phyloP scores from a whole-genome alignment of 2,888 invertebrate genomes.

The Notocelia uddmanniana region DNA sequence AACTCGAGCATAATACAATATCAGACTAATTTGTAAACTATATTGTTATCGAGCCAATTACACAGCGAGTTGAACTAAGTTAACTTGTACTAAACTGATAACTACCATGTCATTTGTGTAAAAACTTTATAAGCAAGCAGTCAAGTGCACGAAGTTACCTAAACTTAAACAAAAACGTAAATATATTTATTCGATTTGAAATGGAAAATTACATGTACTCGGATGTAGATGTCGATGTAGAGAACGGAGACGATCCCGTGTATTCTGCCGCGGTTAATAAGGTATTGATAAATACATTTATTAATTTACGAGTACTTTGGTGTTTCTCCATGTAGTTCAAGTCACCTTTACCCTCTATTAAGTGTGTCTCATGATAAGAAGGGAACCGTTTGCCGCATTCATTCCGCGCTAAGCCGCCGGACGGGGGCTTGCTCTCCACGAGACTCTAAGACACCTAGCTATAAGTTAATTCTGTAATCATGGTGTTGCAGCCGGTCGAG shows the following conservation, averaged over 20 bases:
- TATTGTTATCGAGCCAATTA: conserved; percentile 35
- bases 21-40: conserved; percentile 4
- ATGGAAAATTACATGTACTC: conserved; percentile 64
- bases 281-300: conserved; percentile 3
- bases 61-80: conserved; percentile 18
- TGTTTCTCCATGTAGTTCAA: conserved; percentile 17
- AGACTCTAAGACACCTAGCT: not conserved
- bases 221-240: conserved; percentile 50
- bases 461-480: conserved; percentile 50
- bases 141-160: conserved; percentile 3
- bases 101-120: conserved; percentile 33
- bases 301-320: not conserved
- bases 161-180: not conserved
- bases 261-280: not conserved
- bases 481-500: conserved; percentile 80
- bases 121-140: conserved; percentile 32
- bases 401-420: conserved; percentile 49
- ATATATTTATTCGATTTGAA: conserved; percentile 35
- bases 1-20: not conserved
- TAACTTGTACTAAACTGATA: not conserved
- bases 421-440: conserved; percentile 19
- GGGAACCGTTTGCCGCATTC: conserved; percentile 5
- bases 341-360: conserved; percentile 45
- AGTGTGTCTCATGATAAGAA: conserved; percentile 32
- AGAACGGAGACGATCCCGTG: conserved; percentile 27